Conservation (phyloP, 2,797 vertebrate genomes). For the Pangasius krempfi region DNA sequence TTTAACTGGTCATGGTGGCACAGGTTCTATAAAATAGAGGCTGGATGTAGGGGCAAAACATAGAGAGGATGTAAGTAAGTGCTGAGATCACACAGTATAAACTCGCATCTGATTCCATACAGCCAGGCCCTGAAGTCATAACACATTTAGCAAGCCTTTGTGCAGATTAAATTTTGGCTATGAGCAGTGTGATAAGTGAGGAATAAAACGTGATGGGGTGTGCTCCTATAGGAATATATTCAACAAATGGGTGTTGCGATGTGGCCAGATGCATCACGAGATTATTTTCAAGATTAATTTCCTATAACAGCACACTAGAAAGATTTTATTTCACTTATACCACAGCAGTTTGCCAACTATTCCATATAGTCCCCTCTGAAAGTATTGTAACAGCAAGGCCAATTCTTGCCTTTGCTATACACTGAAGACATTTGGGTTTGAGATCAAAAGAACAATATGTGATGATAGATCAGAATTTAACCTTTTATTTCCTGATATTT, state of each 20-base stretch:
- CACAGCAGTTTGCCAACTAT: background rate
- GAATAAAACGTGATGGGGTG: background rate
- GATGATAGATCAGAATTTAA: background rate
- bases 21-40: constrained; percentile 5
- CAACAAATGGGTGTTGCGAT: background rate
- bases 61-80: background rate
- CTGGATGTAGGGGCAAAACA: background rate
- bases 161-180: background rate
- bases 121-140: background rate
- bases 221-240: background rate
- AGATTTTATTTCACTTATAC: background rate
- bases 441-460: background rate
- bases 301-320: background rate
- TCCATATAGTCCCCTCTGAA: background rate
- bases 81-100: background rate
- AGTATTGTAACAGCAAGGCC: background rate
- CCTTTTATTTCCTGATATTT: background rate
- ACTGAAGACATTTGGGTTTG: background rate
- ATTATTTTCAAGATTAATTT: too few relatives aligned
- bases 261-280: background rate
- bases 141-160: background rate
- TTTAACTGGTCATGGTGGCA: background rate
- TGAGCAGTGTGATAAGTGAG: background rate
- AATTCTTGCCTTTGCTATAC: background rate
- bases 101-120: background rate